Evolutionary conservation across 1,140 invertebrate species (phyloP), one percentile per base, ranked within the genome.

Genomic region (Vollenhovia emeryi): DNA sequence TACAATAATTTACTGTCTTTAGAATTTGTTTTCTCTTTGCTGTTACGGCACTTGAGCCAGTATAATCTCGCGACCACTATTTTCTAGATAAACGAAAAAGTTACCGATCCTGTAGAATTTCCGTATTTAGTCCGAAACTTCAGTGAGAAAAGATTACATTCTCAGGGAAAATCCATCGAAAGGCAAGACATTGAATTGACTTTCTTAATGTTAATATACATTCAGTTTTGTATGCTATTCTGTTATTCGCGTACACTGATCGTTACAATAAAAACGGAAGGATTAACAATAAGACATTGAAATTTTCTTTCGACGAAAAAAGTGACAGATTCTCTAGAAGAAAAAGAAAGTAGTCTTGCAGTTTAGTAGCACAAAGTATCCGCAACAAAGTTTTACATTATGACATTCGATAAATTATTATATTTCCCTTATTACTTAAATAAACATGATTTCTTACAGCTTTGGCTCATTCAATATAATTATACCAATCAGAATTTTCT

Each of bases 381-480:
- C 48, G 24, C 7, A 78, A n/a, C 43, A 21, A 50, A 50, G 21
- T 36, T 60, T 76, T 30, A 43, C 9, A 3, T 40, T 57, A 13
- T 33, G 27, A 82, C 36, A 45, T 57, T 66, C 13, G 40, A 82
- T 71, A 82, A 82, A 82, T 82, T 71, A 82, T 82, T 82, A 69
- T 80, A 82, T 82, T 82, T 82, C 36, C 21, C 40, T 82, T n/a
- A 59, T 57, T 30, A 78, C 11, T 78, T 48, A 71, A 69, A 88
- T 57, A 82, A 89, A 88, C 59, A 85, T 50, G 27, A 55, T 80
- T 85, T 80, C 50, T 86, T 83, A 86, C 43, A 87, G 76, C 89
- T 93, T 93, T 93, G 92, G 88, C 89, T 92, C 91, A 93, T 92
- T 93, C 90, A 93, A 92, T 93, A 91, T 92, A 91, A 93, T 93